Conservation (phyloP, 1,140 invertebrate genomes). For the Neotoxoptera formosana region DNA sequence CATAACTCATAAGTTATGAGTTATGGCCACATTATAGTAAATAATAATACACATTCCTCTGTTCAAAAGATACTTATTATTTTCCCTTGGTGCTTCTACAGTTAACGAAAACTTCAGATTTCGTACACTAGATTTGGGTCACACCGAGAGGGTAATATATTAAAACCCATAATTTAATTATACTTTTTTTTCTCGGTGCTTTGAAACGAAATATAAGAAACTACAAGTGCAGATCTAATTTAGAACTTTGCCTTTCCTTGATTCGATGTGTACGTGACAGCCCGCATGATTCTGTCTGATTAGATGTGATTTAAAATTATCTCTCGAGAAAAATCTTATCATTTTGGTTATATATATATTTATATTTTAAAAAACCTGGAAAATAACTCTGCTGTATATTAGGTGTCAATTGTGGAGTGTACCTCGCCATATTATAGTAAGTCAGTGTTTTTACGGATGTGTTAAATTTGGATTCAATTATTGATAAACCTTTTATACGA, state of each 20-base stretch:
- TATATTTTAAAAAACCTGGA: background rate
- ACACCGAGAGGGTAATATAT: background rate
- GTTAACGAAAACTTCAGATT: background rate
- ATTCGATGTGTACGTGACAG: constrained; percentile 4
- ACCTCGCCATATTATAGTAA: background rate
- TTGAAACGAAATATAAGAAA: background rate
- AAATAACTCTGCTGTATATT: background rate
- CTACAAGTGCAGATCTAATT: background rate
- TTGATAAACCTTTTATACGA: too few relatives aligned
- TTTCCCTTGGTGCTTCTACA: background rate
- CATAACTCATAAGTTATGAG: background rate
- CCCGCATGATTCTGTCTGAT: background rate
- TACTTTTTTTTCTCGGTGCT: background rate
- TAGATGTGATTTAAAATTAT: constrained; percentile 18
- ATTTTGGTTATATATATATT: background rate
- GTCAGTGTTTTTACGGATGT: too few relatives aligned
- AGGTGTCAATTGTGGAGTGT: background rate
- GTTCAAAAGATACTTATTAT: background rate
- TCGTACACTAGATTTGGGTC: background rate
- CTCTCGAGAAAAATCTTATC: background rate
- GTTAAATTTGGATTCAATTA: too few relatives aligned
- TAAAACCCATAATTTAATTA: constrained; percentile 1
- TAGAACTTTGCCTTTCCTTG: background rate
- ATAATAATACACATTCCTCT: background rate
- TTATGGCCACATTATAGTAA: background rate